Percentiles rank a stretch among this genome's conserved stretches.
These are phyloP conservation scores for Actinostola sp. DNA, from an alignment of 92 coral and sea anemone species.

Conservation along the genomic window DNA sequence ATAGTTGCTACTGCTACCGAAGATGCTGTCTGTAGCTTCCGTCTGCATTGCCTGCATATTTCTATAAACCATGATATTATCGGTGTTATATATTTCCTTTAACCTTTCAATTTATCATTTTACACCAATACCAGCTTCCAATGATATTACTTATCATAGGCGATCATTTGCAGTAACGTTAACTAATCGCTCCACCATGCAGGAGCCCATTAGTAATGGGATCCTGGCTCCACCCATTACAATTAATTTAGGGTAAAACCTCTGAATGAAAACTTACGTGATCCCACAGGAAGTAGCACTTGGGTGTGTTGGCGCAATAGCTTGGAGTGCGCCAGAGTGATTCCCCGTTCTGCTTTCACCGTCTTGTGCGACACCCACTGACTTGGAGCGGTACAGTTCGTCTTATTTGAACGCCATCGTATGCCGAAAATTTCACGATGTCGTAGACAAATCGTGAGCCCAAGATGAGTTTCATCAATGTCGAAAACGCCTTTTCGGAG, in stretches of 20 bases:
- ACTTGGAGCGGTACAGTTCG: not conserved
- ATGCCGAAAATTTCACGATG: not conserved
- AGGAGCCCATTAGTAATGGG: not conserved
- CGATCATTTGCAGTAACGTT: too few species aligned
- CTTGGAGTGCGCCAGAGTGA: not conserved
- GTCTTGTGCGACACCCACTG: not conserved
- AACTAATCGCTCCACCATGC: too few species aligned
- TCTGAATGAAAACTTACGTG: too few species aligned
- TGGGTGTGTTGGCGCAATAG: not conserved
- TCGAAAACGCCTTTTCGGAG: not conserved
- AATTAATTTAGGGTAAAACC: not conserved
- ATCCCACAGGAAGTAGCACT: not conserved
- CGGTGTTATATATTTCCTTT: too few species aligned
- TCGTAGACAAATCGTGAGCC: not conserved
- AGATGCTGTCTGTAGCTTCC: too few species aligned
- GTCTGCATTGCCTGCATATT: too few species aligned
- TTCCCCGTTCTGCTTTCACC: not conserved
- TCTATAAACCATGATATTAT: too few species aligned
- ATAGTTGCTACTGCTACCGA: too few species aligned
- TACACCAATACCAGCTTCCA: too few species aligned
- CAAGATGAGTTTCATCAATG: not conserved
- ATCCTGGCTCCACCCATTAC: not conserved
- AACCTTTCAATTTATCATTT: too few species aligned
- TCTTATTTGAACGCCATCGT: not conserved
- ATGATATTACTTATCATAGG: too few species aligned